phyloP scores from a whole-genome alignment of 2,797 vertebrate genomes.

The Rhynchotus rufescens region DNA sequence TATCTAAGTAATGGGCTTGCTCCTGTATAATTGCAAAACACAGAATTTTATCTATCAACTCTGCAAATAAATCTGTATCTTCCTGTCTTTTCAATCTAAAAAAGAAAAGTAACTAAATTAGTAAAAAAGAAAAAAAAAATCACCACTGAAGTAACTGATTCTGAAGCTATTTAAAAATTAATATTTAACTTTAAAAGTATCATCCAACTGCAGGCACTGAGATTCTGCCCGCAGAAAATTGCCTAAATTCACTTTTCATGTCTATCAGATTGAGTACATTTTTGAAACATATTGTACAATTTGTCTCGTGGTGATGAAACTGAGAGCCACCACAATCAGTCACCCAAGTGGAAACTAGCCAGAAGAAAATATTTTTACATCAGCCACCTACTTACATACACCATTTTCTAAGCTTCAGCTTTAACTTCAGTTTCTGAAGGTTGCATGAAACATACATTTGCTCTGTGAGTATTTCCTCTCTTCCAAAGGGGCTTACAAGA shows the following conservation, averaged over 20 bases:
- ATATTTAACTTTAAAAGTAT: neutral
- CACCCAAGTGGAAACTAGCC: conserved; percentile 2
- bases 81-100: neutral
- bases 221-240: neutral
- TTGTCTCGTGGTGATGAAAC: neutral
- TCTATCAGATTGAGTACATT: neutral
- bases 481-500: neutral
- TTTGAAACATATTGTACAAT: conserved; percentile 17
- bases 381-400: neutral
- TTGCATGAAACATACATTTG: accelerated
- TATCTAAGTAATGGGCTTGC: neutral
- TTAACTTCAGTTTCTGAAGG: neutral
- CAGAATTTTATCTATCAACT: neutral
- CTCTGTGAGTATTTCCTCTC: neutral
- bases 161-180: neutral
- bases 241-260: neutral
- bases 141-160: neutral
- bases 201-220: neutral
- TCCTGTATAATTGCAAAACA: neutral
- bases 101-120: neutral
- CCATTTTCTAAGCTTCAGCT: neutral
- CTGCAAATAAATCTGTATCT: conserved; percentile 19
- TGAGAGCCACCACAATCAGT: neutral
- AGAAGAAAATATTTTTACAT: conserved; percentile 25
- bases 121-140: neutral